phyloP scores from a whole-genome alignment of 2,797 vertebrate species.

The Pantherophis alleghaniensis region DNA sequence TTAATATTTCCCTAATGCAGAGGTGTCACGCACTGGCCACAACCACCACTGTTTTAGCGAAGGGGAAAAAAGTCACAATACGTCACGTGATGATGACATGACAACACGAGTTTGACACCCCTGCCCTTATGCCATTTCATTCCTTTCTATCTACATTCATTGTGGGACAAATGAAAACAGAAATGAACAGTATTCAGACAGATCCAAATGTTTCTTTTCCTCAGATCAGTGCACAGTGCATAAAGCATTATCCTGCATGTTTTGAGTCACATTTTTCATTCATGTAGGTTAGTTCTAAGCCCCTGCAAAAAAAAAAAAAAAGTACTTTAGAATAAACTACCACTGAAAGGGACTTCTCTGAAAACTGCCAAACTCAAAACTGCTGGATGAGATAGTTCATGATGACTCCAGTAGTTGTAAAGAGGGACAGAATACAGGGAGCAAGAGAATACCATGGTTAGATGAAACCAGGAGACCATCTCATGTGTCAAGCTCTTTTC shows the following conservation, averaged over 20 bases:
- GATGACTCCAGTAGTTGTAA: neutral
- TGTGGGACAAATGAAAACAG: neutral
- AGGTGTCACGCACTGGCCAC: no score
- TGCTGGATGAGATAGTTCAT: neutral
- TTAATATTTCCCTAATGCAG: neutral
- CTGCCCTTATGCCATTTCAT: neutral
- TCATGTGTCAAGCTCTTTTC: neutral
- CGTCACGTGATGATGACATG: no score
- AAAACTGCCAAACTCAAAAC: neutral
- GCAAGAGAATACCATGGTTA: neutral
- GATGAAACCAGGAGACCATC: neutral
- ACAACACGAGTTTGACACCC: no score
- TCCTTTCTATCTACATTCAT: neutral
- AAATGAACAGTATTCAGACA: neutral
- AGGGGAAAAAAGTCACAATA: no score
- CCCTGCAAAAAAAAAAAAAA: neutral
- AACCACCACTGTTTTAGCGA: no score
- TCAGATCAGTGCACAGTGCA: neutral
- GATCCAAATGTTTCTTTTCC: neutral
- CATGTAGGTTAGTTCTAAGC: neutral
- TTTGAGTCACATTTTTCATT: neutral
- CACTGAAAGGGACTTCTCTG: neutral
- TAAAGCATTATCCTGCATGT: neutral
- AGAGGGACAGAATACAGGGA: neutral
- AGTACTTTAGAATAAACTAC: neutral